Conservation (phyloP, 2,113 vertebrate genomes). For the Riparia riparia region DNA sequence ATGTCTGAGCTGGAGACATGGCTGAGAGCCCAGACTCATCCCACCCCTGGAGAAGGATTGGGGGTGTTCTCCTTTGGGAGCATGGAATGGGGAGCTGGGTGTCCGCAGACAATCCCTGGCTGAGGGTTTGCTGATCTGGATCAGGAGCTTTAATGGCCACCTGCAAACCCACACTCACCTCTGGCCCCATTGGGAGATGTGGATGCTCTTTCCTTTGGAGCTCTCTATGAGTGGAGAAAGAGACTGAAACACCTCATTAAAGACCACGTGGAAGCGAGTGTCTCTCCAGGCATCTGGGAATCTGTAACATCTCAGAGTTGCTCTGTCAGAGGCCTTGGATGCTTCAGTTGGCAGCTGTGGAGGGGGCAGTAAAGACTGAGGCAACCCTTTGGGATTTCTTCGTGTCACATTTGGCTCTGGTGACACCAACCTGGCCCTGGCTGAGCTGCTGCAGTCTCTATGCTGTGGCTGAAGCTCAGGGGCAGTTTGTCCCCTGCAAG, state of each 20-base stretch:
- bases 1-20: background rate
- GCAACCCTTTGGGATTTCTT: background rate
- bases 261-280: background rate
- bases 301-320: rapidly evolving
- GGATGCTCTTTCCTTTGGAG: background rate
- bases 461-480: background rate
- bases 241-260: background rate
- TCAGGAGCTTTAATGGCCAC: constrained; percentile 12
- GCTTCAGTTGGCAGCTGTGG: background rate
- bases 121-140: background rate
- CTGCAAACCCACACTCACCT: background rate
- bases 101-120: background rate
- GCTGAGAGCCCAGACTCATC: background rate
- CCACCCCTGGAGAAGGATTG: background rate
- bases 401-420: background rate
- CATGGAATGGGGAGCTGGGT: background rate
- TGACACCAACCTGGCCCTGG: rapidly evolving
- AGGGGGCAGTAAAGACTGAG: background rate
- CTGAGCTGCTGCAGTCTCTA: background rate
- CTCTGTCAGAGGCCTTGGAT: background rate
- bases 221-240: background rate
- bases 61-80: background rate
- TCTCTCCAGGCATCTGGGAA: background rate
- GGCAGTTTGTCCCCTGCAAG: background rate
- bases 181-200: background rate